These are phyloP conservation scores for Prosapia bicincta DNA, from an alignment of 2,888 invertebrate species.

Conservation along the genomic window DNA sequence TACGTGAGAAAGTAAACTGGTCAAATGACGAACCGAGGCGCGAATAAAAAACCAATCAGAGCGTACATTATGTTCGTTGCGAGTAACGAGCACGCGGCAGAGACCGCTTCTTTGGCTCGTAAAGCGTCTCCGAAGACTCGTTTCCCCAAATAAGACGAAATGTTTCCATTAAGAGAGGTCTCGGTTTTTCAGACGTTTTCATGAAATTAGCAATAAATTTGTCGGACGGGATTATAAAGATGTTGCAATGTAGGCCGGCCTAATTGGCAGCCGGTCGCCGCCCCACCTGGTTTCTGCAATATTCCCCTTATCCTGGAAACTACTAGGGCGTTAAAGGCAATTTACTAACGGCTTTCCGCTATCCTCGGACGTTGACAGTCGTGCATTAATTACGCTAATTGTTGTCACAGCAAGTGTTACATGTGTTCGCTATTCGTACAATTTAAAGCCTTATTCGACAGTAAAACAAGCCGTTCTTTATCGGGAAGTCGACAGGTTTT, in stretches of 20 bases:
- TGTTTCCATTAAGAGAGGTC: not conserved
- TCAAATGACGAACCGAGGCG: too few species aligned
- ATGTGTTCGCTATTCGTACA: not conserved
- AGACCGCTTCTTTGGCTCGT: not conserved
- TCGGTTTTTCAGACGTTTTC: not conserved
- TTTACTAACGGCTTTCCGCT: not conserved
- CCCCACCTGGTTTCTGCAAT: not conserved
- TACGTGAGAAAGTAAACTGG: too few species aligned
- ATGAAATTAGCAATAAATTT: conserved; percentile 2
- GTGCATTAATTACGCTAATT: not conserved
- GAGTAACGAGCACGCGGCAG: not conserved
- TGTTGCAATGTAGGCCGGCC: not conserved
- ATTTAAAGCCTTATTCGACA: not conserved
- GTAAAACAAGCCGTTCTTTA: too few species aligned
- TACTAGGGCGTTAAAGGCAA: not conserved
- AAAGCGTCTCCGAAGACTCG: not conserved
- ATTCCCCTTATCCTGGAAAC: not conserved
- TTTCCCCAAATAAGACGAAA: not conserved
- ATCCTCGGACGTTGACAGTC: not conserved
- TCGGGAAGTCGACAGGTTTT: too few species aligned
- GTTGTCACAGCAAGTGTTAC: not conserved
- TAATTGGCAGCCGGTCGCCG: not conserved
- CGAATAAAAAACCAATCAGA: not conserved
- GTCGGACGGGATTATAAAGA: not conserved
- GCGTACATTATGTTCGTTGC: not conserved